phyloP scores from a whole-genome alignment of 1,140 invertebrate genomes.

The Drosophila lowei region DNA sequence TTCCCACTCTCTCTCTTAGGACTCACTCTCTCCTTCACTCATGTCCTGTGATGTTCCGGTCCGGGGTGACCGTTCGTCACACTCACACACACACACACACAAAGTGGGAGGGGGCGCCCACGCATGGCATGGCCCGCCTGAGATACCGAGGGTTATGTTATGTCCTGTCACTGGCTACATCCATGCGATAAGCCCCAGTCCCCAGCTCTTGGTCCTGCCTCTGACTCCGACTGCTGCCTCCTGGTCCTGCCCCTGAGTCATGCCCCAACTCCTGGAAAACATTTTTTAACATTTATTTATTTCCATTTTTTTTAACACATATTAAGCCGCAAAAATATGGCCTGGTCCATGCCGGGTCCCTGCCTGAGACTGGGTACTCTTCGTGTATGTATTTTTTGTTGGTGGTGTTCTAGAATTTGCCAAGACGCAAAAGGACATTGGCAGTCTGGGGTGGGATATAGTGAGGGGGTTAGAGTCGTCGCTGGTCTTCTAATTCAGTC shows the following conservation, averaged over 20 bases:
- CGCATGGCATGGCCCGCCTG: conserved; percentile 70
- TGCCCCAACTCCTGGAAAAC: conserved; percentile 20
- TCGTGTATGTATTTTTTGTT: conserved; percentile 21
- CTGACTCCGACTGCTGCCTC: no score
- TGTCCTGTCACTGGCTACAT: conserved; percentile 79
- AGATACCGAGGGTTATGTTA: conserved; percentile 78
- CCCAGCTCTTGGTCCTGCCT: no score
- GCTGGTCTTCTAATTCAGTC: conserved; percentile 73
- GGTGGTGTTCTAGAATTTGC: conserved; percentile 34
- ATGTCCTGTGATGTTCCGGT: conserved; percentile 3
- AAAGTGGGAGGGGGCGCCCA: conserved; percentile 35
- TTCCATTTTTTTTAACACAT: conserved; percentile 57
- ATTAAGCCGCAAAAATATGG: conserved; percentile 80
- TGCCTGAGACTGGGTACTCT: not conserved
- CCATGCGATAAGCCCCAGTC: conserved; percentile 37
- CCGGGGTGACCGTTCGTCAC: conserved; percentile 64
- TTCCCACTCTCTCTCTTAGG: not conserved
- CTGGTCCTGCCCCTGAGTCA: not conserved
- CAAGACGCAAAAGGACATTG: conserved; percentile 24
- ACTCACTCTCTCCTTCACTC: not conserved
- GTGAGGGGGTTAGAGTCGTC: conserved; percentile 20
- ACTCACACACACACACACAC: conserved; percentile 7
- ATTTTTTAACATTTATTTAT: conserved; percentile 60
- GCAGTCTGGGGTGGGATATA: not conserved
- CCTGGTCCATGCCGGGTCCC: conserved; percentile 43